Evolutionary conservation across 2,888 invertebrate species (phyloP).

Genomic region (Euzophera pinguis): DNA sequence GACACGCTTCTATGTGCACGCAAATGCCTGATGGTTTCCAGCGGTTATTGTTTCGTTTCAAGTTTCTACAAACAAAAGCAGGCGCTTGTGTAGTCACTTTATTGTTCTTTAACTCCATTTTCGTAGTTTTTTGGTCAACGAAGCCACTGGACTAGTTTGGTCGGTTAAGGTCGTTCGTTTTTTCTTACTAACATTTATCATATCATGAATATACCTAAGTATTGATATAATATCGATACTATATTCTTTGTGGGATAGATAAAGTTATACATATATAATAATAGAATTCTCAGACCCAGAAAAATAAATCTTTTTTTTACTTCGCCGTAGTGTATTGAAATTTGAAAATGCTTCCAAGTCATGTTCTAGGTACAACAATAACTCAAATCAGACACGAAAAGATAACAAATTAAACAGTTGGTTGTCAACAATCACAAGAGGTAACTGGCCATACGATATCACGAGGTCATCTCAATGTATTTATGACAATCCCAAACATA

Average conservation of each 20-base stretch:
- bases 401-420: not conserved
- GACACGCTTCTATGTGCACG: slow-evolving; percentile 31
- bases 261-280: too few species aligned
- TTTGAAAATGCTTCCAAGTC: not conserved
- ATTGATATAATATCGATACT: too few species aligned
- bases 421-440: not conserved
- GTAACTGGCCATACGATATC: not conserved
- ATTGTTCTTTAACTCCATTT: not conserved
- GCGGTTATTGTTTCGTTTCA: slow-evolving; percentile 22
- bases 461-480: not conserved
- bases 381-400: not conserved
- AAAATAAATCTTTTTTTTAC: too few species aligned
- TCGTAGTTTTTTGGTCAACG: too few species aligned
- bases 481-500: not conserved
- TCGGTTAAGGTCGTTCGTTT: too few species aligned
- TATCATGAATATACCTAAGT: too few species aligned
- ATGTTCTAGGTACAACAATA: not conserved
- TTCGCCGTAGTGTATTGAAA: too few species aligned
- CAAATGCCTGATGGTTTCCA: slow-evolving; percentile 37
- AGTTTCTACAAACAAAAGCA: not conserved
- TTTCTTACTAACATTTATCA: too few species aligned
- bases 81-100: not conserved
- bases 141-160: too few species aligned
- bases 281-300: too few species aligned
- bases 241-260: too few species aligned